Base-by-base conservation (phyloP, 2,888 invertebrate genomes). In the Formica aserva region DNA sequence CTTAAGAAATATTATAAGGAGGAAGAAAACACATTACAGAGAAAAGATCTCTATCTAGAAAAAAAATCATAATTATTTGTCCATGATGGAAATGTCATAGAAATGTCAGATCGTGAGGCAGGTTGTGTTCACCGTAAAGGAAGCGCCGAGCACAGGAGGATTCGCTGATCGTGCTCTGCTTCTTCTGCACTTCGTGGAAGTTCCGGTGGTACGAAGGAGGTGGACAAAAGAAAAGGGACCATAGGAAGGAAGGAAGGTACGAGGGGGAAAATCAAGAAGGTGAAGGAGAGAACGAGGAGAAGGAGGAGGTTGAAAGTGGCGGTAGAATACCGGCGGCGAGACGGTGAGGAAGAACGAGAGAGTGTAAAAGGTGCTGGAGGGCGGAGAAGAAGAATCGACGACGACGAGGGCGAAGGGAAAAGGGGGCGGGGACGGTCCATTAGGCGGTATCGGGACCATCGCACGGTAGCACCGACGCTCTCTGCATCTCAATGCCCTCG, bases 381-480 rank as follows among this genome's bases (percentile, higher is more conserved):
- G 89, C 81, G 89, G 86, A 87, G 89, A 90, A 90, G 87, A 89
- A 87, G 88, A 89, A 86, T 87, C 86, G 86, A 83, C 85, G 86
- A 83, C 81, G 82, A 77, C 77, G 88, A 89, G 88, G 87, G 91
- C 84, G 87, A 92, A 91, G 93, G 92, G 91, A 91, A 89, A 91
- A 92, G 92, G 88, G 92, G 94, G 94, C 93, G 93, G 93, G 90
- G 92, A 93, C 92, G 94, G 94, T 94, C 94, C 94, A 94, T 94
- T 94, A 94, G 94, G 94, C 94, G 94, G 93, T 94, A 94, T 94
- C 94, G 93, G 94, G 94, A 94, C 92, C 94, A 94, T 94, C 94
- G 94, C 94, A 94, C 94, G 94, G 94, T 94, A 94, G 94, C 94
- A 94, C 93, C 94, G 72, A 94, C 93, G 94, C 92, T 94, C 93